Evolutionary conservation across 1,140 invertebrate species (phyloP), one percentile per base, ranked within the genome.

Genomic region (Trissolcus basalis): DNA sequence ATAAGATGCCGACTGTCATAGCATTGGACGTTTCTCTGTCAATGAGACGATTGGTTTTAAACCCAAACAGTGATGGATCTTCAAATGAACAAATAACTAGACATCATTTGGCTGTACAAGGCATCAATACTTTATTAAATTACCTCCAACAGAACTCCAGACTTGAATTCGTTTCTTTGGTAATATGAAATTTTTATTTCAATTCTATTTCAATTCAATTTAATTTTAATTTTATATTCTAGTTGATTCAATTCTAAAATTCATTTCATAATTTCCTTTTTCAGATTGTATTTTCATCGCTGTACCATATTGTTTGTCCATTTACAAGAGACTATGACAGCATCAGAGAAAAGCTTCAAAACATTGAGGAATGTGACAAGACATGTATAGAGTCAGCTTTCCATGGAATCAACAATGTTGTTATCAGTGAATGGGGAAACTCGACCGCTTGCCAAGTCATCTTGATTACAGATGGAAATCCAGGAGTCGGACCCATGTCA

Each of bases 91-190:
- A 83, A 63, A 64, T 91, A 47, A 91, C 91, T 0, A 90, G 92
- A 50, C 91, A 93, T 77, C 91, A 94, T 74, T 89, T 98, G 61
- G 96, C 96, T 7, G 85, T 94, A 36, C 91, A 94, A 61, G 97
- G 96, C 44, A 93, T 98, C 59, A 95, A 94, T 83, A 90, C 92
- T 43, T 90, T 98, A 65, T 87, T 98, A 33, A 95, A 98, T 89
- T 94, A 96, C 85, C 89, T 98, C 54, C 90, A 92, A 77, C 81
- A 90, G 0, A 93, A 96, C 83, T 94, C 93, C 9, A 97, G 95
- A 89, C 83, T 98, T 50, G 97, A 98, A 89, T 97, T 97, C 89
- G 93, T 96, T 8, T 91, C 96, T n/a, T 85, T 98, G 87, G 94
- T 98, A 88, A 89, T 84, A 63, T 81, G 2, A 27, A 27, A 3